A percentile compares a stretch with the other conserved stretches of the same genome.
Conservation (phyloP, 2,113 vertebrate species). For the Lutjanus erythropterus region DNA sequence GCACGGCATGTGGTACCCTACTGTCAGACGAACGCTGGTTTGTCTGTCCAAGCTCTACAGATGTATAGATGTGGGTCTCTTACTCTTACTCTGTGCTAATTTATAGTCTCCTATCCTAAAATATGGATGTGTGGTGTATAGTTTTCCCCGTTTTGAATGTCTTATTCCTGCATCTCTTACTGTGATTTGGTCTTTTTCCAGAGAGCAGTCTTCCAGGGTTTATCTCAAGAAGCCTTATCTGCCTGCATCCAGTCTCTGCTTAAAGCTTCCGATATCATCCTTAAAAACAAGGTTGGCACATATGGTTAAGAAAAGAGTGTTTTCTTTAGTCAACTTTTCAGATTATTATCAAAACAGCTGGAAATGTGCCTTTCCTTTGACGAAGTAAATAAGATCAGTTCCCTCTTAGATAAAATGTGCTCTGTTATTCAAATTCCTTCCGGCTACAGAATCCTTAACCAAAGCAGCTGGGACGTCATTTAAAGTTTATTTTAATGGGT, state of each 20-base stretch:
- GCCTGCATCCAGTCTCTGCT: conserved; percentile 97
- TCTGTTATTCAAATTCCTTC: conserved; percentile 37
- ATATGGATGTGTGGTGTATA: background rate
- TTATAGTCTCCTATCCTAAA: background rate
- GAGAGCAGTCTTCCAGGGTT: conserved; percentile 98
- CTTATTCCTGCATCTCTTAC: conserved; percentile 26
- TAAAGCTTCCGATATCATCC: conserved; percentile 93
- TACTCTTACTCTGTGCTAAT: background rate
- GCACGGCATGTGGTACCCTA: conserved; percentile 99
- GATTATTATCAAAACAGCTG: conserved; percentile 29
- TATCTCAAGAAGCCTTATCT: conserved; percentile 97
- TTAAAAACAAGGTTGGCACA: conserved; percentile 95
- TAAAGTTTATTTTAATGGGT: conserved; percentile 65
- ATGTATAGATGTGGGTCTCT: conserved; percentile 94
- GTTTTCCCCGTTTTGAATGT: conserved; percentile 14
- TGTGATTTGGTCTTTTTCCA: conserved; percentile 77
- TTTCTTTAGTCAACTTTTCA: conserved; percentile 9
- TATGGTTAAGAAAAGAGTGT: background rate
- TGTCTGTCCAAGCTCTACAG: conserved; percentile 99
- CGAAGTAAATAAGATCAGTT: conserved; percentile 39
- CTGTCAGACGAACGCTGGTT: conserved; percentile 95
- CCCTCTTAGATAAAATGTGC: conserved; percentile 9
- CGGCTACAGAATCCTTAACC: conserved; percentile 44
- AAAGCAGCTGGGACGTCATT: conserved; percentile 61
- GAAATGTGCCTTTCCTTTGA: conserved; percentile 39